A percentile compares a stretch with the other conserved stretches of the same genome.
Evolutionary conservation across 2,113 vertebrate species (phyloP).

Genomic region (Laterallus jamaicensis): DNA sequence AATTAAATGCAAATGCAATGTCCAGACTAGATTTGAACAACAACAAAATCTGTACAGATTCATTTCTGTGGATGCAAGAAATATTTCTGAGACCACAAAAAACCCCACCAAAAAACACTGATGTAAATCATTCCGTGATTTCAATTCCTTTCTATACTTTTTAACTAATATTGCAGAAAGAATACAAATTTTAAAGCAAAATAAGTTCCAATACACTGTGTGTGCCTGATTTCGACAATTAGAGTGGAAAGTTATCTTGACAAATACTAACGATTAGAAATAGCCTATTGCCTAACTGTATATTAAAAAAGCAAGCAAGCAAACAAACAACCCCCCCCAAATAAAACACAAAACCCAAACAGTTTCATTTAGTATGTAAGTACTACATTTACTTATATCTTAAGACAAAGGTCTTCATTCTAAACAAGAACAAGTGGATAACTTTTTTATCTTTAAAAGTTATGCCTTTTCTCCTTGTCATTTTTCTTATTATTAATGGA

Average conservation of each 20-base stretch:
- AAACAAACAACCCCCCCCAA: no score
- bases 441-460: not conserved
- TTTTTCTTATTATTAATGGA: not conserved
- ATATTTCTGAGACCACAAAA: not conserved
- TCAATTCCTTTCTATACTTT: not conserved
- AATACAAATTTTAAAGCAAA: not conserved
- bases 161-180: not conserved
- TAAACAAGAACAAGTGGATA: not conserved
- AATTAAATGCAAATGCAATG: not conserved
- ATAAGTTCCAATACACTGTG: not conserved
- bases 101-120: not conserved
- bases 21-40: not conserved
- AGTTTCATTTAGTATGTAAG: not conserved
- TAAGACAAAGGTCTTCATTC: not conserved
- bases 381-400: not conserved
- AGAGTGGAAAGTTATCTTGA: not conserved
- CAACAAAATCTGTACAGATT: not conserved
- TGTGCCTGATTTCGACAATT: not conserved
- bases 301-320: no score
- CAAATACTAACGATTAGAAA: not conserved
- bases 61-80: not conserved
- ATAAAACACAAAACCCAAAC: no score
- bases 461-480: fast-evolving
- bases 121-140: not conserved
- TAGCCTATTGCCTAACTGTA: not conserved